Base-by-base conservation (phyloP, 2,797 vertebrate genomes). In the Staurois parvus region DNA sequence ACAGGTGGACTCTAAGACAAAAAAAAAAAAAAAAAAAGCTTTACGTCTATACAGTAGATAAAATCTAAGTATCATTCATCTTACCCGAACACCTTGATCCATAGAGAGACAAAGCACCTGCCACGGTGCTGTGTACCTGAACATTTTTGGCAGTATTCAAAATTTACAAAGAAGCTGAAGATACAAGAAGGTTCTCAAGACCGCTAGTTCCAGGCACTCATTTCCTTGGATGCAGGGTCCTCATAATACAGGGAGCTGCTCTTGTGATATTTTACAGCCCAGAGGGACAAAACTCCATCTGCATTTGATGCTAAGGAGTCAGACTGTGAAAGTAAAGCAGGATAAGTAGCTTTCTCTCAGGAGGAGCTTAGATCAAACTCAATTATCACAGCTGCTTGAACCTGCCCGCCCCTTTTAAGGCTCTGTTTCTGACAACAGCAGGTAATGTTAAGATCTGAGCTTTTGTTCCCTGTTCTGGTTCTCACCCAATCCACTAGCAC, bases 351-450 rank as follows among this genome's bases (percentile, higher is more conserved):
- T 93, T 90, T 90, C 89, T 89, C 89, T 90, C 80, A 78, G 86
- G 89, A 93, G 92, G 89, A 91, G 91, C 90, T 95, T 94, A 94
- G 89, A 89, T 94, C 92, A 94, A 92, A 94, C 91, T 93, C 92
- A 92, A 94, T 92, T 93, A 93, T 85, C 88, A 91, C 88, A 88
- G 88, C 91, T 89, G 89, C 92, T 86, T 91, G 90, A 91, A 89
- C 89, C 89, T 89, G 32, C 76, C 77, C 70, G 80, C 79, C 88
- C 79, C 84, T 86, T 59, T 84, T 85, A 28, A 0, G 0, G 40
- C 86, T 78, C 48, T 52, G 42, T 45, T 72, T 75, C 56, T 79
- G 40, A 87, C 62, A 83, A 79, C 26, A 29, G 59, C 73, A 83
- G 85, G 56, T 74, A 34, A 62, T 30, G 56, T 32, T 56, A 82